phyloP scores from a whole-genome alignment of 2,888 invertebrate species.

The Operophtera brumata region DNA sequence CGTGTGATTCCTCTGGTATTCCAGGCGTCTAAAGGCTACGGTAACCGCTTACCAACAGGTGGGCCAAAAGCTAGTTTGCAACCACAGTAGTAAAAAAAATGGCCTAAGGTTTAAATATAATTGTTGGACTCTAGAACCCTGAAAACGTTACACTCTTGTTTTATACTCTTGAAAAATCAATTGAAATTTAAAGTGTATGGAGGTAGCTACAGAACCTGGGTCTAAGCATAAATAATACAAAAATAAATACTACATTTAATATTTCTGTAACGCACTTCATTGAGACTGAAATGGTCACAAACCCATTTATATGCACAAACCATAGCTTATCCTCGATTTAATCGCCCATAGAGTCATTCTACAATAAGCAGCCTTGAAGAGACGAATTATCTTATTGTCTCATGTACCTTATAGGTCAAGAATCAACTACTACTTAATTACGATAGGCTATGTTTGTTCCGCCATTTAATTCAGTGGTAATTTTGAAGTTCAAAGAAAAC shows the following conservation, averaged over 20 bases:
- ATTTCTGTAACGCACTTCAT: slow-evolving; percentile 28
- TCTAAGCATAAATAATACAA: not conserved
- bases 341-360: slow-evolving; percentile 46
- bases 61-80: too few species aligned
- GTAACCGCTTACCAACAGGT: too few species aligned
- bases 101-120: too few species aligned
- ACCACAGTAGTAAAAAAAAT: too few species aligned
- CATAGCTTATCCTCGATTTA: slow-evolving; percentile 39
- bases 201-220: not conserved
- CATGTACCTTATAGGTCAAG: slow-evolving; percentile 57
- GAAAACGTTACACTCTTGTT: too few species aligned
- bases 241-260: slow-evolving; percentile 12
- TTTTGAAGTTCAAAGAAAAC: not conserved
- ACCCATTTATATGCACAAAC: slow-evolving; percentile 36
- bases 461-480: not conserved
- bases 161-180: too few species aligned
- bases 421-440: slow-evolving; percentile 27
- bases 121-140: too few species aligned
- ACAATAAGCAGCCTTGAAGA: slow-evolving; percentile 63
- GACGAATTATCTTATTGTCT: slow-evolving; percentile 72
- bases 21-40: too few species aligned
- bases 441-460: slow-evolving; percentile 41
- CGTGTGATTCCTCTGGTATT: too few species aligned
- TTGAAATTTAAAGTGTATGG: too few species aligned
- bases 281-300: slow-evolving; percentile 36